phyloP scores from a whole-genome alignment of 1,140 invertebrate species.

The Danaus plexippus region DNA sequence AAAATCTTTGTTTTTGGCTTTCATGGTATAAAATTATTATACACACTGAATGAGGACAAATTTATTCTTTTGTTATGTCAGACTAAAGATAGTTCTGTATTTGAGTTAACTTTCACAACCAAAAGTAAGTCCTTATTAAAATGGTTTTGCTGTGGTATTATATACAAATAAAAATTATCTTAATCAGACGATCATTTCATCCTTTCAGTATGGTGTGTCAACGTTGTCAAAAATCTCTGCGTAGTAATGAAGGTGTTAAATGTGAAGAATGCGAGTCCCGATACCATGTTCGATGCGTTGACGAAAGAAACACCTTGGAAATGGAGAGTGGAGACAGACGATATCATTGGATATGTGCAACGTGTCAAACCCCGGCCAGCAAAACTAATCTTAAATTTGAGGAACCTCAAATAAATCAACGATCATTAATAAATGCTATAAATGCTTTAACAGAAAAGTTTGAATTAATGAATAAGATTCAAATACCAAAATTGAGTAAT shows the following conservation, averaged over 20 bases:
- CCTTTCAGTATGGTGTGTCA: slow-evolving; percentile 44
- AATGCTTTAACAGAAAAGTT: slow-evolving; percentile 42
- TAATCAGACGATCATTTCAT: neutral
- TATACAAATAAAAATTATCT: too few species aligned
- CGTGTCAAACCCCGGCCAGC: slow-evolving; percentile 32
- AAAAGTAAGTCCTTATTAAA: neutral
- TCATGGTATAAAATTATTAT: too few species aligned
- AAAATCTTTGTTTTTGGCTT: too few species aligned
- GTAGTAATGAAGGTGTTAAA: slow-evolving; percentile 33
- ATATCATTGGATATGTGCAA: slow-evolving; percentile 44
- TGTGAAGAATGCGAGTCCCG: slow-evolving; percentile 36
- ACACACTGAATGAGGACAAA: too few species aligned
- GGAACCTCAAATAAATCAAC: neutral
- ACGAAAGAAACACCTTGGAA: slow-evolving; percentile 14
- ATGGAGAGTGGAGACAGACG: slow-evolving; percentile 30
- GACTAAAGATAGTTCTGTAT: too few species aligned
- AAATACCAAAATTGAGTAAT: slow-evolving; percentile 46
- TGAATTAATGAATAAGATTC: slow-evolving; percentile 53
- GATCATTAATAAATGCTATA: slow-evolving; percentile 26
- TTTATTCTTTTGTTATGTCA: too few species aligned
- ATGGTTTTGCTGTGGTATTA: neutral
- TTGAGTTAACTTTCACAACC: too few species aligned
- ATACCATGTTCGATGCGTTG: slow-evolving; percentile 33
- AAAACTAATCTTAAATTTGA: slow-evolving; percentile 4
- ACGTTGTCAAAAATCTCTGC: slow-evolving; percentile 34